Evolutionary conservation across 2,113 vertebrate species (phyloP).

Genomic region (Eclectus roratus): DNA sequence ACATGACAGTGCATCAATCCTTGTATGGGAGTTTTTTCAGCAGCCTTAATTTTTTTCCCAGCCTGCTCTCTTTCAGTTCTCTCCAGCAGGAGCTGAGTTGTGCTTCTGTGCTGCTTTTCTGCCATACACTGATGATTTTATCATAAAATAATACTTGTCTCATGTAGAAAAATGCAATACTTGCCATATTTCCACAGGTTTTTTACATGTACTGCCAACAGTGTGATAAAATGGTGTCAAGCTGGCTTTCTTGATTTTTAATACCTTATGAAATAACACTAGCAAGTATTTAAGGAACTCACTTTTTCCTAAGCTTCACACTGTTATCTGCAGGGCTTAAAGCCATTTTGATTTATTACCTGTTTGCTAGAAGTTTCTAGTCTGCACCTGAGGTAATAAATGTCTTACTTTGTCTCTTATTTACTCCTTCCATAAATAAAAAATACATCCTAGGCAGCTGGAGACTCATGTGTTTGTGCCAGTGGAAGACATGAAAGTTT

Average conservation of each 20-base stretch:
- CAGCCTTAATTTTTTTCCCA: not conserved
- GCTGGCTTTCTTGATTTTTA: not conserved
- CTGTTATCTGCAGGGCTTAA: not conserved
- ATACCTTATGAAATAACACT: not conserved
- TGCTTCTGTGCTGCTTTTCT: not conserved
- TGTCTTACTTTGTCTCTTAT: not conserved
- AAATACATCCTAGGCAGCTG: not conserved
- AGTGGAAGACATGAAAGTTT: not conserved
- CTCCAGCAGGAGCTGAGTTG: not conserved
- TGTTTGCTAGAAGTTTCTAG: not conserved
- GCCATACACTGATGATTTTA: not conserved
- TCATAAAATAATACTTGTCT: not conserved
- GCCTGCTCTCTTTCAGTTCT: not conserved
- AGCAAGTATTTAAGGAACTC: not conserved
- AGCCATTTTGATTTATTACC: not conserved
- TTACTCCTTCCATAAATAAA: not conserved
- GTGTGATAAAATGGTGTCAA: not conserved
- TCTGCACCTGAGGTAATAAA: not conserved
- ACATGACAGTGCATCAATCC: not conserved
- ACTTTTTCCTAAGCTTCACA: not conserved
- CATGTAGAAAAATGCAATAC: not conserved
- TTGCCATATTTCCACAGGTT: not conserved
- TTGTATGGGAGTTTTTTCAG: not conserved
- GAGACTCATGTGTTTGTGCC: not conserved
- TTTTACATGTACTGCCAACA: not conserved